phyloP scores from a whole-genome alignment of 2,888 invertebrate genomes.

The Hypomecis atomaria region DNA sequence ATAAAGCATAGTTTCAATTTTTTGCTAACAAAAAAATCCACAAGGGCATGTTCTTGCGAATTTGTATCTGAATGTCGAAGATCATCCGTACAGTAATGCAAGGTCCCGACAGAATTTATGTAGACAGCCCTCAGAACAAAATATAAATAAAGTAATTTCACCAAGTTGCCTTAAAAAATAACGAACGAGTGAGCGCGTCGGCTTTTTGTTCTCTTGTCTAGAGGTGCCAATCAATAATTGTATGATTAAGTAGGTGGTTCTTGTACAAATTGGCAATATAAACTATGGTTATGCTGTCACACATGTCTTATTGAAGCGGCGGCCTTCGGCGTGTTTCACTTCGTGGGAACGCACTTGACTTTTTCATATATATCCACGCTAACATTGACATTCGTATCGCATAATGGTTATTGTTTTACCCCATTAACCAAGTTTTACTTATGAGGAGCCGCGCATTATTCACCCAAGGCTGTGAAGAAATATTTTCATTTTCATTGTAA shows the following conservation, averaged over 20 bases:
- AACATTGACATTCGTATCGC: constrained; percentile 58
- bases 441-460: constrained; percentile 25
- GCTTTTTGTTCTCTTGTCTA: constrained; percentile 57
- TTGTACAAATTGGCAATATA: constrained; percentile 61
- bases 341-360: constrained; percentile 67
- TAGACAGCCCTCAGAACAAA: constrained; percentile 33
- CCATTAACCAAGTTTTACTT: constrained; percentile 56
- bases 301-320: constrained; percentile 55
- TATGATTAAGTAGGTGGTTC: constrained; percentile 63
- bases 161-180: constrained; percentile 42
- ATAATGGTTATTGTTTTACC: constrained; percentile 48
- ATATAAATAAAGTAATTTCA: constrained; percentile 61
- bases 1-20: constrained; percentile 26
- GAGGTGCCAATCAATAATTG: constrained; percentile 66
- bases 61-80: constrained; percentile 47
- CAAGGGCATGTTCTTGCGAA: constrained; percentile 37
- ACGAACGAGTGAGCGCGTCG: constrained; percentile 34
- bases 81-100: constrained; percentile 49
- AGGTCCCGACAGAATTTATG: constrained; percentile 52
- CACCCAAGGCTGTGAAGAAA: constrained; percentile 30
- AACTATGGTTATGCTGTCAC: constrained; percentile 52
- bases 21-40: constrained; percentile 10
- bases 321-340: constrained; percentile 57
- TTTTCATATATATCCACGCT: constrained; percentile 54
- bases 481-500: constrained; percentile 28